phyloP scores from a whole-genome alignment of 2,888 invertebrate species.

The Noctua pronuba region DNA sequence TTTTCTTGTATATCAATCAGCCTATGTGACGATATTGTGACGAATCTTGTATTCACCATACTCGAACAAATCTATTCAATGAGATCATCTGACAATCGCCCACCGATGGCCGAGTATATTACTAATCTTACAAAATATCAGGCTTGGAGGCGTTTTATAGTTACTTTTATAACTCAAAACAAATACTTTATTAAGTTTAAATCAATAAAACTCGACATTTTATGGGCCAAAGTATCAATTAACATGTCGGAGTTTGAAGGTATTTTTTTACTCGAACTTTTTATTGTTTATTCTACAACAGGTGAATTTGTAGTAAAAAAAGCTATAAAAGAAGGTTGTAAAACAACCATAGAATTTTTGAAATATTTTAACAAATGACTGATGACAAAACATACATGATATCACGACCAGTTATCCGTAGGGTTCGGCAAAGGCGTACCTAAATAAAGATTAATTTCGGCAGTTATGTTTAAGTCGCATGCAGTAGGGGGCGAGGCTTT shows the following conservation, averaged over 20 bases:
- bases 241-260: constrained; percentile 9
- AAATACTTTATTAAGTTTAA: constrained; percentile 16
- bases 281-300: constrained; percentile 9
- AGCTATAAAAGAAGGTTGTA: not conserved
- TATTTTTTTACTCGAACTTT: not conserved
- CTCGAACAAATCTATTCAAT: not conserved
- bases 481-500: not conserved
- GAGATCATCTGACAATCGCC: constrained; percentile 37
- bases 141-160: constrained; percentile 34
- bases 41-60: not conserved
- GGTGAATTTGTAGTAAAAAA: constrained; percentile 1
- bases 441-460: not conserved
- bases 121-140: constrained; percentile 14
- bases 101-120: constrained; percentile 14
- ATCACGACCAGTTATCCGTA: not conserved
- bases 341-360: not conserved
- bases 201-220: constrained; percentile 35
- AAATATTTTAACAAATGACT: not conserved
- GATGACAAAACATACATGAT: not conserved
- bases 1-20: not conserved
- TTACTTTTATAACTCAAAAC: constrained; percentile 29
- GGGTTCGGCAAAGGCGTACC: not conserved
- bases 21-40: not conserved
- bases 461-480: not conserved
- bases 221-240: constrained; percentile 27